Base-by-base conservation (phyloP, 2,888 invertebrate species). In the Agrotis segetum region DNA sequence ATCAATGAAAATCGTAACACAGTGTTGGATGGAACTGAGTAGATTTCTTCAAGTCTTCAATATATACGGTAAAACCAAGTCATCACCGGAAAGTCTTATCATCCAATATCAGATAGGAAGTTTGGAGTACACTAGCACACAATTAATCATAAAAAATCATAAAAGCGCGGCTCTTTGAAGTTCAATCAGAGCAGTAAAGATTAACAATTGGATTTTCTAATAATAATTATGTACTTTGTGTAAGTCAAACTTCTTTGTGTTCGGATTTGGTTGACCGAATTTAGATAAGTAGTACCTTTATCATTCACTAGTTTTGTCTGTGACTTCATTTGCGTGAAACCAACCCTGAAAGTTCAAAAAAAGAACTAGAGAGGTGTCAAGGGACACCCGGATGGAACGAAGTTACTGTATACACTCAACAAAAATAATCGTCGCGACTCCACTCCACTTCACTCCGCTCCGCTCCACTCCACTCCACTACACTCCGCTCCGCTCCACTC, bases 121-220 rank as follows among this genome's bases (percentile, higher is more conserved):
- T 59, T 71, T 70, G 47, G 65, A 86, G 77, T 73, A 72, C 68
- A 58, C 58, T 65, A 75, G 58, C 72, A 68, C 40, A 74, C 66
- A 72, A 73, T 75, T 74, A 72, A 76, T 79, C 74, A 77, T 75
- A 76, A 72, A 74, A 63, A 66, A 53, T 60, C 67, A 78, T 69
- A 83, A 66, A 67, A 21, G 29, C 53, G 46, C 82, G 82, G 77
- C 66, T 29, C 77, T 78, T 84, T 84, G 81, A 81, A 74, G 78
- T 74, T 79, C 78, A 77, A 72, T 82, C 70, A 74, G 29, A 52
- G 74, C 55, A 74, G 67, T 85, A 82, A 86, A 85, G 76, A 86
- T 82, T 69, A 71, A n/a, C 53, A n/a, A 49, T 50, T 24, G 34
- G 19, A 52, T 56, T 76, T 76, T 64, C 60, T 76, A 79, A 64